Base-by-base conservation (phyloP, 2,113 vertebrate species). In the Calonectris borealis region DNA sequence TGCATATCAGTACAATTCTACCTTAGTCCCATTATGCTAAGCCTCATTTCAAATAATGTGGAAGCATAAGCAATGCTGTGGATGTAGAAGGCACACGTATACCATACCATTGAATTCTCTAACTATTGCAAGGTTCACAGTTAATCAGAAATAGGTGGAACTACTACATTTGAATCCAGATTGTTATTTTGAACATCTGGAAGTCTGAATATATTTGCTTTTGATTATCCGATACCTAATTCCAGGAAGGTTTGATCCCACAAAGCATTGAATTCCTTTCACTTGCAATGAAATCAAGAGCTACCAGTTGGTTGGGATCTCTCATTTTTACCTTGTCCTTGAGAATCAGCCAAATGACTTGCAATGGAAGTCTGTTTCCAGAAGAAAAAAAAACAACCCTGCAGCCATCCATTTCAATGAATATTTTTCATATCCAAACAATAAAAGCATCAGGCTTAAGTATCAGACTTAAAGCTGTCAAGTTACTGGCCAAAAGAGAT, bases 401-500 rank as follows among this genome's bases (percentile, higher is more conserved):
- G 9, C 4, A 68, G 26, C 25, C 64, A 65, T 91, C 52, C n/a
- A 84, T 93, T 88, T 92, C 44, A 90, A 44, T 72, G 42, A 83
- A 60, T 71, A 84, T 79, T 84, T 93, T 86, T 92, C 60, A 84
- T 76, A 84, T 72, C n/a, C 57, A 88, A 81, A 83, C 40, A 91
- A 91, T 93, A 88, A 96, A 97, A 94, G 10, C 40, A 89, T 86
- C 80, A 93, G 40, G 57, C 34, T 92, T 94, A 94, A 96, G 94
- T 75, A 93, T 91, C 68, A 78, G 72, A 93, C 69, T 93, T 97
- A 95, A 95, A 95, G 49, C 36, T 95, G 96, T 92, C 96, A 86
- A 72, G 61, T 89, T 82, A 76, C 65, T 42, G 75, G 96, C 88
- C 94, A 95, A 89, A 94, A 93, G 90, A 95, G 86, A 91, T 91